Evolutionary conservation across 2,797 vertebrate genomes (phyloP).

Genomic region (Melanotaenia nigrans): DNA sequence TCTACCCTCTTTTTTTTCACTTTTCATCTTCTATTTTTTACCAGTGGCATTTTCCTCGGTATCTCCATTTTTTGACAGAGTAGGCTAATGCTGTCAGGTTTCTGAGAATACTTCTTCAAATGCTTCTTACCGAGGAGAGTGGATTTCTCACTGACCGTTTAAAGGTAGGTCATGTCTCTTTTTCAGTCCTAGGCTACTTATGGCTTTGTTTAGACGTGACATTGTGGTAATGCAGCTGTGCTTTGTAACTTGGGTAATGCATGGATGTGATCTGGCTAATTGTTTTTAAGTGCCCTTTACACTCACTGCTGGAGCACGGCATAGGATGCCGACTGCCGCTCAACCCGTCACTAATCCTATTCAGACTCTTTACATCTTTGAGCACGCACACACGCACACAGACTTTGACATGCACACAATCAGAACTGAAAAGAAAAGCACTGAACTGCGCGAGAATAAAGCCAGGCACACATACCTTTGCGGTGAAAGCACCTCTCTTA

Average conservation of each 20-base stretch:
- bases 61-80: conserved; percentile 79
- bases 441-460: conserved; percentile 78
- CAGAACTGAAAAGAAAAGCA: conserved; percentile 53
- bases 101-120: conserved; percentile 93
- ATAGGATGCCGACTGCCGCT: conserved; percentile 70
- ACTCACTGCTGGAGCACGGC: conserved; percentile 77
- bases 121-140: conserved; percentile 92
- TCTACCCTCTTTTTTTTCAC: conserved; percentile 65
- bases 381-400: conserved; percentile 39
- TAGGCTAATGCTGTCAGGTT: conserved; percentile 84
- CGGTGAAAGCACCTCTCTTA: conserved; percentile 43
- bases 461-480: conserved; percentile 86
- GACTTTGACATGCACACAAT: conserved; percentile 57
- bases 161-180: conserved; percentile 90
- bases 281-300: conserved; percentile 72
- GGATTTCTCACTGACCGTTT: conserved; percentile 89
- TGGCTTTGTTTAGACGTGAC: conserved; percentile 48
- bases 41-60: conserved; percentile 81
- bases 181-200: conserved; percentile 20
- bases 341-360: conserved; percentile 86
- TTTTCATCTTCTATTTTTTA: conserved; percentile 87
- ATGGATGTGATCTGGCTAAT: conserved; percentile 83
- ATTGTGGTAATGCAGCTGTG: conserved; percentile 33
- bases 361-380: conserved; percentile 78
- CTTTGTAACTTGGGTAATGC: conserved; percentile 76